phyloP scores from a whole-genome alignment of 2,888 invertebrate genomes.

The Drosophila pseudotalamancana region DNA sequence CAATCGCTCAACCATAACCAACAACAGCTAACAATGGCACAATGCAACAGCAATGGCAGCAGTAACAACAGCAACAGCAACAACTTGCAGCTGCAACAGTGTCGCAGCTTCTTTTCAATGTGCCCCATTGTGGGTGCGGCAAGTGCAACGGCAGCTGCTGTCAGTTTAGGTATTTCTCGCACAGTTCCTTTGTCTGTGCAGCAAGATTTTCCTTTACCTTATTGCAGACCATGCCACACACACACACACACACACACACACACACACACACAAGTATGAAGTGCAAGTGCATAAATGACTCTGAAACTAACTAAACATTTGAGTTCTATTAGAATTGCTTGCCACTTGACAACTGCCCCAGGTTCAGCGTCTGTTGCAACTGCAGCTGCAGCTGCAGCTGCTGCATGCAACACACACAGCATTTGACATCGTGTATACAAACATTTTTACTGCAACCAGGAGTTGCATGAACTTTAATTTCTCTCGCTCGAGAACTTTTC shows the following conservation, averaged over 20 bases:
- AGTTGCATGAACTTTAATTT: slow-evolving; percentile 48
- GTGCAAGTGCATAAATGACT: slow-evolving; percentile 42
- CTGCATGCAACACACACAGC: slow-evolving; percentile 16
- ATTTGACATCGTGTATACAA: slow-evolving; percentile 31
- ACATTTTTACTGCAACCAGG: slow-evolving; percentile 20
- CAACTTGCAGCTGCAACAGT: slow-evolving; percentile 30
- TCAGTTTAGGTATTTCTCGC: slow-evolving; percentile 7
- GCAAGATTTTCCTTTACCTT: neutral
- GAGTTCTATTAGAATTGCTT: slow-evolving; percentile 21
- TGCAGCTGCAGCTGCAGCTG: neutral
- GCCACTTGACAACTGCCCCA: slow-evolving; percentile 15
- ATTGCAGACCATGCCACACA: neutral
- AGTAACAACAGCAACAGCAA: slow-evolving; percentile 4
- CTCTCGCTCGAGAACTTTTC: slow-evolving; percentile 19
- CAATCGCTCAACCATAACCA: slow-evolving; percentile 62
- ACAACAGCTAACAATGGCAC: slow-evolving; percentile 21
- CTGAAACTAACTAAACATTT: slow-evolving; percentile 33
- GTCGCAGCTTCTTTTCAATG: slow-evolving; percentile 13
- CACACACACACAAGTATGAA: slow-evolving; percentile 43
- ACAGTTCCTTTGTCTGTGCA: neutral
- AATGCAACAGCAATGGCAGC: slow-evolving; percentile 14
- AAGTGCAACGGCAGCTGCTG: slow-evolving; percentile 25
- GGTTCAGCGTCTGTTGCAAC: no score
- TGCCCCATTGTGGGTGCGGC: slow-evolving; percentile 12
- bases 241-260: neutral